A percentile compares a stretch with the other conserved stretches of the same genome.
Conservation (phyloP, 1,140 invertebrate genomes). For the Orchesella cincta region DNA sequence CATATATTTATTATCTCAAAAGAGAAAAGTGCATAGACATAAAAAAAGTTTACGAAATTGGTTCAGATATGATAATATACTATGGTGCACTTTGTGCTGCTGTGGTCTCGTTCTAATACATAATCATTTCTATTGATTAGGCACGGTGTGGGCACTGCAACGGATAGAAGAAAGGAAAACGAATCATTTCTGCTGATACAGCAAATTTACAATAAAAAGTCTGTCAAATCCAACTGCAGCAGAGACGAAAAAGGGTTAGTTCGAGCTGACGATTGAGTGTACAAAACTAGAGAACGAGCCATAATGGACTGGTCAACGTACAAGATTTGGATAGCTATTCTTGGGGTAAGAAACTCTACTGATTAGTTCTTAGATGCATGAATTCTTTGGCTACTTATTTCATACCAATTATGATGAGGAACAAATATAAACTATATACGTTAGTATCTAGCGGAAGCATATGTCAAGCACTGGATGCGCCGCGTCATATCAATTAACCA, state of each 20-base stretch:
- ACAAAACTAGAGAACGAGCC: not conserved
- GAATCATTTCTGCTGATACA: not conserved
- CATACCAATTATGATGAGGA: no score
- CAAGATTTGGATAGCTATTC: conserved; percentile 10
- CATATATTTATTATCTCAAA: not conserved
- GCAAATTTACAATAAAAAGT: not conserved
- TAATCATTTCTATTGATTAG: not conserved
- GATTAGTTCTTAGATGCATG: no score
- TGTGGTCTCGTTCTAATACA: no score
- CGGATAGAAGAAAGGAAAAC: not conserved
- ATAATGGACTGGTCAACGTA: conserved; percentile 22
- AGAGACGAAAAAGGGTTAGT: not conserved
- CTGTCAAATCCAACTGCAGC: not conserved
- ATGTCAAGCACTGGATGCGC: no score
- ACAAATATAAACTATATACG: no score
- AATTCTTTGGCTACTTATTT: no score
- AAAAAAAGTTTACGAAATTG: conserved; percentile 14
- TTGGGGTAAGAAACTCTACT: conserved; percentile 26
- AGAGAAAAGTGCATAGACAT: not conserved
- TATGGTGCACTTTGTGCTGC: no score
- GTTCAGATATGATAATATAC: conserved; percentile 15
- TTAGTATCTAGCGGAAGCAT: no score
- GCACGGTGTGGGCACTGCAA: not conserved
- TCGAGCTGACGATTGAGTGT: not conserved
- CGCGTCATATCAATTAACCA: no score